These are phyloP conservation scores for Himalopsyche tibetana DNA, from an alignment of 2,888 invertebrate species.

Conservation along the genomic window DNA sequence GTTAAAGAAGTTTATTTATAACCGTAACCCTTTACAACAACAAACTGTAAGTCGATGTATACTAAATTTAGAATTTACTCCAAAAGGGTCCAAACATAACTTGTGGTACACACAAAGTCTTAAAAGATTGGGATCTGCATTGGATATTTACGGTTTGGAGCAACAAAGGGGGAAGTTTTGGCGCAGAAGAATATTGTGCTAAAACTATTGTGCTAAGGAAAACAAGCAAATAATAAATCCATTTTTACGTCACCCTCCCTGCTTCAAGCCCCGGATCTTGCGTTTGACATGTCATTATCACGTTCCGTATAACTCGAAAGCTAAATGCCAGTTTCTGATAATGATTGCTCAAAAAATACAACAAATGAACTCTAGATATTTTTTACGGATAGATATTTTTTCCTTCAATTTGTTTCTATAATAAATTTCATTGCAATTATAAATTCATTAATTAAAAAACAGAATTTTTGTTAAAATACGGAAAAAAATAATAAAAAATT, in stretches of 20 bases:
- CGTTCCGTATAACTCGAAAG: constrained; percentile 39
- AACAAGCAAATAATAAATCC: constrained; percentile 62
- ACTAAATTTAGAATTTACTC: too few species aligned
- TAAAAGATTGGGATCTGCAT: constrained; percentile 24
- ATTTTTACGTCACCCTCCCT: constrained; percentile 54
- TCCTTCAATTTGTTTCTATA: too few species aligned
- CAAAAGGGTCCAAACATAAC: too few species aligned
- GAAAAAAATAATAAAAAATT: too few species aligned
- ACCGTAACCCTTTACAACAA: too few species aligned
- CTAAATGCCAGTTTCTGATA: not conserved
- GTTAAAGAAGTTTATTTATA: too few species aligned
- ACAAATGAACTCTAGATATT: not conserved
- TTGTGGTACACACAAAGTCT: not conserved
- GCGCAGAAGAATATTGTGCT: constrained; percentile 11
- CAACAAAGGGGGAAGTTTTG: constrained; percentile 6
- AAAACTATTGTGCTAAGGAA: constrained; percentile 53
- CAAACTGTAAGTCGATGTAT: too few species aligned
- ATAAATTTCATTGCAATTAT: too few species aligned
- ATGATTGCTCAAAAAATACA: not conserved
- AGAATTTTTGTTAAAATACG: too few species aligned
- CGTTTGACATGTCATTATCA: constrained; percentile 60
- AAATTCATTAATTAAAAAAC: too few species aligned
- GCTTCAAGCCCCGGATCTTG: not conserved
- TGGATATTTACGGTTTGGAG: not conserved
- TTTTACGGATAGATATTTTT: not conserved